Base-by-base conservation (phyloP, 1,140 invertebrate species). In the Neodiprion virginianus region DNA sequence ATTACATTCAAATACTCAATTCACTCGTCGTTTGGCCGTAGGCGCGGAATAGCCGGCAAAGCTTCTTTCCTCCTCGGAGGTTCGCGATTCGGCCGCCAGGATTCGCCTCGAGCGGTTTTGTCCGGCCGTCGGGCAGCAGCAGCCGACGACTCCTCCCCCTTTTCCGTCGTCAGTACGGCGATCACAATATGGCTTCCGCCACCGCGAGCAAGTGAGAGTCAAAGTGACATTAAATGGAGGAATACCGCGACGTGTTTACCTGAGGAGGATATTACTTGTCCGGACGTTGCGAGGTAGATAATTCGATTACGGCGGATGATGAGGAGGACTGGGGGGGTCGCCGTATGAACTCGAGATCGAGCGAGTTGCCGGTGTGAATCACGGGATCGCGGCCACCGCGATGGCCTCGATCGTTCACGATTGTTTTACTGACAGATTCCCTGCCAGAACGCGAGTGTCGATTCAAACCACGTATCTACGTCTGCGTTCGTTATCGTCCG, bases 171-270 rank as follows among this genome's bases (percentile, higher is more conserved):
- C 53, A 61, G 53, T 61, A 74, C 67, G 72, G 80, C 79, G 82
- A 84, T 83, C 79, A 83, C 87, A 88, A 87, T 87, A 88, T 87
- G 87, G 87, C 87, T 88, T 87, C 87, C 85, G 84, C 84, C 81
- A 87, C 78, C 75, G 83, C 79, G 72, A 84, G 81, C 80, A 81
- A 87, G 85, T 84, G 84, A 88, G 82, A 87, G 82, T 87, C 76
- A 79, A 80, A 76, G 76, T 80, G 79, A 79, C 79, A 80, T 69
- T 7, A 47, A 69, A 69, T 69, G 17, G 40, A 23, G 67, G 67
- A 61, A 61, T 61, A 14, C 8, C 53, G 11, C 1, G n/a, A 61
- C 53, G 53, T 61, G 28, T 40, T 40, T 2, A 40, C 28, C 28
- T 65, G 61, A 21, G 17, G 17, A 65, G 7, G 7, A 14, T 3